Conservation (phyloP, 2,797 vertebrate genomes). For the Lagodon rhomboides region DNA sequence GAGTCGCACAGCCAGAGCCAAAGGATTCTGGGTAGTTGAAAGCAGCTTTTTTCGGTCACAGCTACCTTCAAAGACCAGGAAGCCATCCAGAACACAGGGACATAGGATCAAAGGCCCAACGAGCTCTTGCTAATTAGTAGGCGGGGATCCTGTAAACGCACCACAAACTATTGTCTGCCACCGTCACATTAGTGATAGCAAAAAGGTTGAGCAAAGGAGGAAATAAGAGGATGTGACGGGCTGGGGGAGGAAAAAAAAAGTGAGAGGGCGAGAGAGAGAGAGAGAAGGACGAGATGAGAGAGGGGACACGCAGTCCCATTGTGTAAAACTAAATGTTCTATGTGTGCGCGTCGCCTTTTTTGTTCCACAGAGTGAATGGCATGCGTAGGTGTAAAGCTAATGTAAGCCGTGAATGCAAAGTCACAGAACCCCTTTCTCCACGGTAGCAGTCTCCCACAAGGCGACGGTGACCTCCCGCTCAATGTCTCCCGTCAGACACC, state of each 20-base stretch:
- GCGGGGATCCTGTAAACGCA: constrained; percentile 76
- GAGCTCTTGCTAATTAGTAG: constrained; percentile 80
- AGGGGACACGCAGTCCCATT: constrained; percentile 45
- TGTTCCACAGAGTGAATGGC: constrained; percentile 63
- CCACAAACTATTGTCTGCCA: constrained; percentile 69
- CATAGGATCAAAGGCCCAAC: constrained; percentile 78
- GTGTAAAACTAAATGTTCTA: constrained; percentile 49
- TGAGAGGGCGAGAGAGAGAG: constrained; percentile 5
- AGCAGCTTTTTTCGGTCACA: constrained; percentile 74
- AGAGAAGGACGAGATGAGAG: constrained; percentile 58
- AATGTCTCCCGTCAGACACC: constrained; percentile 21
- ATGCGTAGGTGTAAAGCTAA: constrained; percentile 58
- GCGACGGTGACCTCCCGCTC: constrained; percentile 32
- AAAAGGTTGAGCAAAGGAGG: constrained; percentile 62
- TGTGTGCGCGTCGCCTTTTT: constrained; percentile 24
- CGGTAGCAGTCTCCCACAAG: constrained; percentile 42
- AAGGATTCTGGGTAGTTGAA: constrained; percentile 78
- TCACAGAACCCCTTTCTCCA: constrained; percentile 56
- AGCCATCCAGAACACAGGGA: constrained; percentile 70
- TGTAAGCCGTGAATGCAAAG: constrained; percentile 65
- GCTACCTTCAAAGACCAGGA: constrained; percentile 81
- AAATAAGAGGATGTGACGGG: constrained; percentile 47
- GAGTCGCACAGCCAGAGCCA: constrained; percentile 67
- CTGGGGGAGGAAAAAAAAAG: constrained; percentile 15
- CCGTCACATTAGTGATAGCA: constrained; percentile 65